A percentile compares a stretch with the other conserved stretches of the same genome.
phyloP scores from a whole-genome alignment of 2,113 vertebrate genomes.

The Cyprinus carpio region DNA sequence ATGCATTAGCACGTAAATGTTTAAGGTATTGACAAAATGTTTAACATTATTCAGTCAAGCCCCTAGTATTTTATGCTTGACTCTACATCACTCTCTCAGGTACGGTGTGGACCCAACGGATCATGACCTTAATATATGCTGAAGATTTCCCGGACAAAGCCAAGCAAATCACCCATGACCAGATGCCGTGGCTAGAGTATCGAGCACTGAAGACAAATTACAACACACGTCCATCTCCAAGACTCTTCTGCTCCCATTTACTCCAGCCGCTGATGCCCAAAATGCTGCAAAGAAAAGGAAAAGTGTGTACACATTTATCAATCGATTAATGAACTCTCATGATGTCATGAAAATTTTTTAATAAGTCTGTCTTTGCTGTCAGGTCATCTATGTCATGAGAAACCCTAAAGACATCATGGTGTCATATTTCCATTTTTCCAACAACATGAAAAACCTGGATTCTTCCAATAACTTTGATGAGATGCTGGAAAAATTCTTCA shows the following conservation, averaged over 20 bases:
- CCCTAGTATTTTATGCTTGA: not conserved
- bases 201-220: not conserved
- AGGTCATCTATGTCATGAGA: slow-evolving; percentile 73
- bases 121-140: slow-evolving; percentile 52
- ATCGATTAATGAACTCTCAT: not conserved
- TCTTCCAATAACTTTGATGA: slow-evolving; percentile 36
- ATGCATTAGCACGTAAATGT: not conserved
- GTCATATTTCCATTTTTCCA: slow-evolving; percentile 71
- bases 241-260: slow-evolving; percentile 62
- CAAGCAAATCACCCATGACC: not conserved
- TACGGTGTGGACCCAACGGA: slow-evolving; percentile 59
- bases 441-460: slow-evolving; percentile 48
- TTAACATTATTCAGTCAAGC: not conserved
- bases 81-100: slow-evolving; percentile 34
- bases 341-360: not conserved
- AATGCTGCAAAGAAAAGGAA: slow-evolving; percentile 40
- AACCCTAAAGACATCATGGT: slow-evolving; percentile 75
- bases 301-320: slow-evolving; percentile 25
- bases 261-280: slow-evolving; percentile 43
- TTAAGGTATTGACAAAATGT: too few species aligned
- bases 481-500: slow-evolving; percentile 55
- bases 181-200: slow-evolving; percentile 62
- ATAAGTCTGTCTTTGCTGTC: not conserved
- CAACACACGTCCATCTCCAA: slow-evolving; percentile 43
- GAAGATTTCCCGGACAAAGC: slow-evolving; percentile 43